phyloP scores from a whole-genome alignment of 2,113 vertebrate genomes.

The Brachyhypopomus gauderio region DNA sequence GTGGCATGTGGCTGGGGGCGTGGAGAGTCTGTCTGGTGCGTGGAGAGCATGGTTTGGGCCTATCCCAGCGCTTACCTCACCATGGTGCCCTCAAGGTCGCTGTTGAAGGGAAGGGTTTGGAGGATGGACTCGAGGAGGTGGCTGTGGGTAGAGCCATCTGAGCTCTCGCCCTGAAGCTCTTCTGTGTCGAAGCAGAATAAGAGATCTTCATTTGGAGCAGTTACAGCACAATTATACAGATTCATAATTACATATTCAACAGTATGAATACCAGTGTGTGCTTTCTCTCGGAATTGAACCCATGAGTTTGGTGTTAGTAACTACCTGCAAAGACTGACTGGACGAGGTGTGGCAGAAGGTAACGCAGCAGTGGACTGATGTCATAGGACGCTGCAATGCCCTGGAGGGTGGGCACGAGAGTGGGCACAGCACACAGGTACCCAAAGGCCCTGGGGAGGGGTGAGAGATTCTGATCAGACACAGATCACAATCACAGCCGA shows the following conservation, averaged over 20 bases:
- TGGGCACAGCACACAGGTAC: conserved; percentile 74
- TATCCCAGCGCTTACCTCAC: conserved; percentile 73
- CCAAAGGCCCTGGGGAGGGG: conserved; percentile 73
- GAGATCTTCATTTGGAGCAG: no score
- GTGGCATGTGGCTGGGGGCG: no score
- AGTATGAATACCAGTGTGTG: background rate
- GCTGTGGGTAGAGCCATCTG: conserved; percentile 57
- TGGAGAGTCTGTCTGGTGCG: no score
- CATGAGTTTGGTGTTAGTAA: no score
- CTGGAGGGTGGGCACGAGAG: conserved; percentile 75
- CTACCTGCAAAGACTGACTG: conserved; percentile 51
- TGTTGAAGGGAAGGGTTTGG: conserved; percentile 75
- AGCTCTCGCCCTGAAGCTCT: conserved; percentile 62
- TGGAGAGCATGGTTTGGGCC: background rate
- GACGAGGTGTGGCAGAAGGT: conserved; percentile 87
- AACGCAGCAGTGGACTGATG: conserved; percentile 80
- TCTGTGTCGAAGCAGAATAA: conserved; percentile 56
- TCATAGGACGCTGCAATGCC: conserved; percentile 79
- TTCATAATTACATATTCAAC: no score
- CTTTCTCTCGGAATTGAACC: no score
- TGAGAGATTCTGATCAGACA: background rate
- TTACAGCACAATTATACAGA: no score
- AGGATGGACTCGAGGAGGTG: conserved; percentile 79
- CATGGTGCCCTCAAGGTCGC: conserved; percentile 74
- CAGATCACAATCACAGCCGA: background rate